These are phyloP conservation scores for Corvus hawaiiensis DNA, from an alignment of 2,113 vertebrate species.

Conservation along the genomic window DNA sequence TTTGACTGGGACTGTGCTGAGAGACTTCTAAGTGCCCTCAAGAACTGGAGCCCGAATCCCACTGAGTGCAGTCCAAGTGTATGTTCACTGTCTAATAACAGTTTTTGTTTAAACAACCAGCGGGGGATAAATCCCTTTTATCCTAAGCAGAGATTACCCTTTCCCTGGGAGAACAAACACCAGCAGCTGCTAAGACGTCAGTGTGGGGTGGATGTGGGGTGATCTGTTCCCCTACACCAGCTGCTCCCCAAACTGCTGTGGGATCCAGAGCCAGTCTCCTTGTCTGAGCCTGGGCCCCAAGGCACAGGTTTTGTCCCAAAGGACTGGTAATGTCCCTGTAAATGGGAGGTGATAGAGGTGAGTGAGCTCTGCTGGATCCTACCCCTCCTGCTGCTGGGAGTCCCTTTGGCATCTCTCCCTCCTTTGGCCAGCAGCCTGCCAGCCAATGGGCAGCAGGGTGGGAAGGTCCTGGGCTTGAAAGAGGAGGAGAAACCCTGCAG, in stretches of 20 bases:
- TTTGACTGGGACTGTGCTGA: not conserved
- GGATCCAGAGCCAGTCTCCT: not conserved
- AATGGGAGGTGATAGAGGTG: not conserved
- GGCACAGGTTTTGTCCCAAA: not conserved
- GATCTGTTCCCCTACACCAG: not conserved
- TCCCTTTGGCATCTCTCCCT: not conserved
- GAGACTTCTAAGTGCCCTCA: not conserved
- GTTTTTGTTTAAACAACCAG: not conserved
- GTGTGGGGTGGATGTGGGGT: not conserved
- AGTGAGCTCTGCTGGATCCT: not conserved
- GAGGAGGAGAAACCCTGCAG: not conserved
- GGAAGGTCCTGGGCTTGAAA: not conserved
- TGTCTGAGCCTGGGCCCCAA: not conserved
- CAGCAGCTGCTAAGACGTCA: rapidly evolving
- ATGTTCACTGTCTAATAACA: not conserved
- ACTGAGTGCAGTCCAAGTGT: not conserved
- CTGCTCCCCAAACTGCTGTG: not conserved
- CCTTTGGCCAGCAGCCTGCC: not conserved
- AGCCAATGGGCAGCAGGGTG: not conserved
- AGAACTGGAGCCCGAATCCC: not conserved
- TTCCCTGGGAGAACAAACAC: not conserved
- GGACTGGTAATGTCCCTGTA: not conserved
- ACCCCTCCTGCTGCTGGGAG: not conserved
- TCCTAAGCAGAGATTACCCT: not conserved
- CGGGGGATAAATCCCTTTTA: not conserved